Base-by-base conservation (phyloP, 2,888 invertebrate species). In the Caenorhabditis drosophilae region DNA sequence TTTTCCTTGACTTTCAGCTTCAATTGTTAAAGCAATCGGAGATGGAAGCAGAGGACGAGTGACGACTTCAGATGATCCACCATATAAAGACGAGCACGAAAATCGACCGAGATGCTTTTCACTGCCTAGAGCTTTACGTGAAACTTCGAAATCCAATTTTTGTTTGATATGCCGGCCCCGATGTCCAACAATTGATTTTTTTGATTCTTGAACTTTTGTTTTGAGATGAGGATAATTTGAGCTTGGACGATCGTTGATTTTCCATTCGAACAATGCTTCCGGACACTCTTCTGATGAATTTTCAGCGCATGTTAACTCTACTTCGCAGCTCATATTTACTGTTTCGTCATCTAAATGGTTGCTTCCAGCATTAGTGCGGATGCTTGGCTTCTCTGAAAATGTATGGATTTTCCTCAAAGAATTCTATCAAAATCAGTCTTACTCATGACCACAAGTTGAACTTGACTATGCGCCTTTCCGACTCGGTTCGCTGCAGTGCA, bases 401-500 rank as follows among this genome's bases (percentile, higher is more conserved):
- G 15, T 1, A 2, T 23, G 9, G 20, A 27, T 47, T 27, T n/a
- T n/a, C n/a, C n/a, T n/a, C n/a, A n/a, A n/a, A n/a, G n/a, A n/a
- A n/a, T n/a, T 6, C 12, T 31, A 31, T 31, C 11, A 31, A 44
- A 44, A 44, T n/a, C n/a, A 44, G 12, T 22, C 47, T 22, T 47
- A 80, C 79, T 62, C 26, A 75, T 67, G 1, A 82, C 75, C 26
- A 75, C 52, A 20, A 81, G 61, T 20, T 78, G 71, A 11, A 82
- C 68, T 50, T 77, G 78, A 9, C 75, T 68, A 45, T 75, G 77
- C 7, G 73, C 67, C 34, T 67, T 67, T 15, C 81, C 81, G 2
- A 75, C 36, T 35, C 76, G 72, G 49, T 81, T 81, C 23, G 61
- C 64, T 3, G 76, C 81, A 2, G 75, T 72, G 42, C 81, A 81